A percentile compares a stretch with the other conserved stretches of the same genome.
These are phyloP conservation scores for Phylloscopus trochiloides DNA, from an alignment of 2,113 vertebrate genomes.

Conservation along the genomic window DNA sequence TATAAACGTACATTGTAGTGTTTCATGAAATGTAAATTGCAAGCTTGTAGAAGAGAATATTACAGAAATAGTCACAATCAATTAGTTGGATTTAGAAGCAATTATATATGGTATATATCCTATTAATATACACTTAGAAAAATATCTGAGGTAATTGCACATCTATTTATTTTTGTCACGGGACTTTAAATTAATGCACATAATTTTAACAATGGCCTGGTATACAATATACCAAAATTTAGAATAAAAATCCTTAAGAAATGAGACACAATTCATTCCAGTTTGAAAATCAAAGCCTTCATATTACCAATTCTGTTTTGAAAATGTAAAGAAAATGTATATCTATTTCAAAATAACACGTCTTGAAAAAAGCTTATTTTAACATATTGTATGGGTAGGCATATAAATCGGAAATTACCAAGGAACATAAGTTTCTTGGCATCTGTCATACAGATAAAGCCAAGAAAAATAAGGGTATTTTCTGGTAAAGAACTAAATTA, in stretches of 20 bases:
- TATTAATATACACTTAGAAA: background rate
- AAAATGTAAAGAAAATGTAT: background rate
- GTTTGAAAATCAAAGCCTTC: background rate
- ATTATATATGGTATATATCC: background rate
- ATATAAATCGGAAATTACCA: conserved; percentile 16
- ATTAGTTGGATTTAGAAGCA: background rate
- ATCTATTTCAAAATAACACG: background rate
- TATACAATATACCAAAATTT: background rate
- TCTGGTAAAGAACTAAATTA: conserved; percentile 34
- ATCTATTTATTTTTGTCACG: background rate
- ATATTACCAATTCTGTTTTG: background rate
- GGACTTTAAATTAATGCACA: background rate
- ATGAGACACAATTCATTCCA: background rate
- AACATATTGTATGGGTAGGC: background rate
- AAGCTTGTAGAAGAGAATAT: background rate
- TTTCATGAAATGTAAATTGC: background rate
- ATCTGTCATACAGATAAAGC: conserved; percentile 29
- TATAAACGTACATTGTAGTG: background rate
- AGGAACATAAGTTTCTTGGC: conserved; percentile 44
- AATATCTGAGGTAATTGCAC: background rate
- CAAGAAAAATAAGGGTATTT: conserved; percentile 4
- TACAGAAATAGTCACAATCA: conserved; percentile 11
- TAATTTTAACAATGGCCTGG: background rate
- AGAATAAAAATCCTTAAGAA: background rate
- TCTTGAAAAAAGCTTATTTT: background rate